A percentile compares a stretch with the other conserved stretches of the same genome.
These are phyloP conservation scores for Siniperca obscura DNA, from an alignment of 2,797 vertebrate species.

Conservation along the genomic window DNA sequence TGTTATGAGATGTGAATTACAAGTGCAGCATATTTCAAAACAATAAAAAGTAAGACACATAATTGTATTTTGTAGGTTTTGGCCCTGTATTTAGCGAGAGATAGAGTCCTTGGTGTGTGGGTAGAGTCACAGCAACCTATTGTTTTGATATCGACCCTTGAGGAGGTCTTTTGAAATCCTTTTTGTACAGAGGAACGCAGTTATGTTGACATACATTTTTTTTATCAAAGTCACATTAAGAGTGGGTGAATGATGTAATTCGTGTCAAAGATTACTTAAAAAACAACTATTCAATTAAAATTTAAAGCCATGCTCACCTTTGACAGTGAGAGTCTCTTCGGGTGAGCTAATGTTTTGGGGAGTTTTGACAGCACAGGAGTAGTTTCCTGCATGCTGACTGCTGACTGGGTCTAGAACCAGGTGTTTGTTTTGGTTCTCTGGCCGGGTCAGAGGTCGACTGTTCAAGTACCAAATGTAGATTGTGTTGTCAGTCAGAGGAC, in stretches of 20 bases:
- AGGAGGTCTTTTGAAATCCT: not conserved
- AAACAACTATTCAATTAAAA: no score
- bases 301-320: constrained; percentile 22
- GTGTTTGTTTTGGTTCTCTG: constrained; percentile 1
- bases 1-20: not conserved
- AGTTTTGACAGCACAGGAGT: constrained; percentile 23
- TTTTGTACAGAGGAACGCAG: not conserved
- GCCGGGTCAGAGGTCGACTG: constrained; percentile 1
- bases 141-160: not conserved
- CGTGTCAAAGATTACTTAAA: not conserved
- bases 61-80: not conserved
- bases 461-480: constrained; percentile 44
- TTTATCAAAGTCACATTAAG: not conserved
- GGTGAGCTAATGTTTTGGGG: not conserved
- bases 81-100: not conserved
- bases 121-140: not conserved
- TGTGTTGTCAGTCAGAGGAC: constrained; percentile 45
- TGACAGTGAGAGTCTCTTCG: constrained; percentile 29
- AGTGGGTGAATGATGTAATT: not conserved
- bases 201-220: not conserved
- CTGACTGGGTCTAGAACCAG: constrained; percentile 33
- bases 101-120: not conserved
- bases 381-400: constrained; percentile 22
- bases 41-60: not conserved
- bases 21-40: not conserved